These are phyloP conservation scores for Muricea muricata DNA, from an alignment of 92 coral and sea anemone genomes.

Conservation along the genomic window DNA sequence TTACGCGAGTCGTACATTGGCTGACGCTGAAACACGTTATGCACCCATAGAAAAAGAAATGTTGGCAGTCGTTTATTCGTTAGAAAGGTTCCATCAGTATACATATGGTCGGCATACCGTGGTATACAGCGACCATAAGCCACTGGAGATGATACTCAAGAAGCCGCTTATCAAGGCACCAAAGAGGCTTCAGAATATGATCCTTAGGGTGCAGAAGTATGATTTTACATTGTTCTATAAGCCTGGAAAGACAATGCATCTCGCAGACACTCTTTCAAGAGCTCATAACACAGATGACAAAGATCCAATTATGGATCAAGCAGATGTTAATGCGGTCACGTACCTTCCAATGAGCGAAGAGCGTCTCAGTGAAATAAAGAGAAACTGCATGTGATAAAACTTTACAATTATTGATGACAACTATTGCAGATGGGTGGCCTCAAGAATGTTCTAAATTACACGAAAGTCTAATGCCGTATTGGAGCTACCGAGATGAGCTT, in stretches of 20 bases:
- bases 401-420: conserved; percentile 12
- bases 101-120: conserved; percentile 34
- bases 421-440: conserved; percentile 12
- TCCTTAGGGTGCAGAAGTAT: conserved; percentile 44
- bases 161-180: conserved; percentile 48
- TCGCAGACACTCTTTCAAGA: conserved; percentile 53
- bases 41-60: conserved; percentile 46
- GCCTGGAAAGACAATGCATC: conserved; percentile 33
- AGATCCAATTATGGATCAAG: conserved; percentile 43
- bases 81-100: too few species aligned
- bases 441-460: not conserved
- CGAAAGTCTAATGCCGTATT: conserved; percentile 16
- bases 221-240: conserved; percentile 30
- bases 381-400: conserved; percentile 3
- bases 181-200: conserved; percentile 48
- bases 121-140: conserved; percentile 55
- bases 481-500: too few species aligned
- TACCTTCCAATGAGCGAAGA: conserved; percentile 51
- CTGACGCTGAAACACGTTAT: conserved; percentile 34
- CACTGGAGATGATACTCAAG: conserved; percentile 45
- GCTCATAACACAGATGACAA: conserved; percentile 34
- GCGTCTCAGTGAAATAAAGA: conserved; percentile 34
- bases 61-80: conserved; percentile 31
- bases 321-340: conserved; percentile 39
- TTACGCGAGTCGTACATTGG: conserved; percentile 25